A percentile compares a stretch with the other conserved stretches of the same genome.
These are phyloP conservation scores for Notodromas monacha DNA, from an alignment of 2,888 invertebrate genomes.

Conservation along the genomic window DNA sequence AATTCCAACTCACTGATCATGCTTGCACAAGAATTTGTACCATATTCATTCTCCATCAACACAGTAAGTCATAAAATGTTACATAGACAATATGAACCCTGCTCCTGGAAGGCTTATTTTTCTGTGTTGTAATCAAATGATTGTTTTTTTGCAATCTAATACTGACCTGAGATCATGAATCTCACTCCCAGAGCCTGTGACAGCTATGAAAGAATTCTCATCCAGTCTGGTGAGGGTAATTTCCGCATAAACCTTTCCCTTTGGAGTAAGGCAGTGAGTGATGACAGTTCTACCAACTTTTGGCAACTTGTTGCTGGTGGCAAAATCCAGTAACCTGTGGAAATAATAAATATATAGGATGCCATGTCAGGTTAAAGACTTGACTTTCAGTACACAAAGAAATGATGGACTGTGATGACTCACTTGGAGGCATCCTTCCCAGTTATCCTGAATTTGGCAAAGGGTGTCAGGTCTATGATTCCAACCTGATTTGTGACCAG, in stretches of 20 bases:
- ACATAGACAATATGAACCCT: too few species aligned
- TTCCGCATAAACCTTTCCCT: constrained; percentile 16
- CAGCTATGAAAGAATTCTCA: constrained; percentile 14
- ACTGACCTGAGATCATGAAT: constrained; percentile 18
- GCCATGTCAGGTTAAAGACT: too few species aligned
- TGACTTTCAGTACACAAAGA: too few species aligned
- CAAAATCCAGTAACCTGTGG: constrained; percentile 13
- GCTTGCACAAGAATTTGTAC: too few species aligned
- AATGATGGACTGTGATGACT: background rate
- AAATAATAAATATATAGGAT: too few species aligned
- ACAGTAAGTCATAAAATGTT: too few species aligned
- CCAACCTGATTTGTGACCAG: constrained; percentile 15
- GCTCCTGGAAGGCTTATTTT: too few species aligned
- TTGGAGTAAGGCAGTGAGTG: constrained; percentile 16
- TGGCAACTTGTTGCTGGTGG: constrained; percentile 13
- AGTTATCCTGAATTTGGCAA: constrained; percentile 16
- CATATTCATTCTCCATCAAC: too few species aligned
- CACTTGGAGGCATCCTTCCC: constrained; percentile 14
- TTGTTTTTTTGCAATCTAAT: too few species aligned
- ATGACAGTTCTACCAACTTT: constrained; percentile 14
- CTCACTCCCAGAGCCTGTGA: constrained; percentile 18
- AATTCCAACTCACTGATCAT: background rate
- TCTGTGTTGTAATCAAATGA: too few species aligned
- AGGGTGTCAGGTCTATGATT: constrained; percentile 15
- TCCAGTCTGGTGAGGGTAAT: constrained; percentile 16